Evolutionary conservation across 1,140 invertebrate species (phyloP), one percentile per base, ranked within the genome.

Genomic region (Halictus rubicundus): DNA sequence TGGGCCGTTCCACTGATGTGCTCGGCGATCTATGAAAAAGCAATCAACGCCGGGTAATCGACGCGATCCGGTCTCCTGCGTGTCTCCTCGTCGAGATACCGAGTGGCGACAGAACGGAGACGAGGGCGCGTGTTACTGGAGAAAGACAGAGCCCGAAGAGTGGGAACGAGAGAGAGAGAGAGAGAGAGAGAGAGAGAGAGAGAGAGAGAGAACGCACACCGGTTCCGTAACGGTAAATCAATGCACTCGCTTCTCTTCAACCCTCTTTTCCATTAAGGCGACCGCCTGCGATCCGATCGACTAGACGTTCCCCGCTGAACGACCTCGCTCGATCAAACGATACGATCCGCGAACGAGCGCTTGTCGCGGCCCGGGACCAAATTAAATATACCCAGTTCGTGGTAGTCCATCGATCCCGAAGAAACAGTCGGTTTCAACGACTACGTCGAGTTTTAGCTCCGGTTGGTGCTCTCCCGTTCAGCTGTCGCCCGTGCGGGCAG

Each of bases 241-340:
- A 70, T 52, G 49, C 61, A 37, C 42, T 46, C 61, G 27, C 23
- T 71, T 57, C 54, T 72, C 54, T 46, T 39, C 25, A 65, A 82
- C 42, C 75, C 65, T 68, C 65, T 70, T 63, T 73, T 69, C 59
- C 54, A 69, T 84, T 82, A 60, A 82, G 59, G 16, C 59, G 66
- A 61, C 27, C 49, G 19, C 49, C 52, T 27, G n/a, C 61, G 63
- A 63, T 59, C 52, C 21, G 27, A 49, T 73, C 54, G 42, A 64
- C 59, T 54, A 54, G 68, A 72, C 27, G 69, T 37, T 77, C 70
- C 74, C 74, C 65, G 74, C 64, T 23, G 54, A 75, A 25, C 32
- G 61, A 14, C 25, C 46, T 5, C 27, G 37, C 32, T n/a, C 49
- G 63, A 63, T n/a, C 21, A 52, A 49, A 16, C 39, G 59, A 73